Evolutionary conservation across 2,797 vertebrate species (phyloP).

Genomic region (Geotrypetes seraphini): DNA sequence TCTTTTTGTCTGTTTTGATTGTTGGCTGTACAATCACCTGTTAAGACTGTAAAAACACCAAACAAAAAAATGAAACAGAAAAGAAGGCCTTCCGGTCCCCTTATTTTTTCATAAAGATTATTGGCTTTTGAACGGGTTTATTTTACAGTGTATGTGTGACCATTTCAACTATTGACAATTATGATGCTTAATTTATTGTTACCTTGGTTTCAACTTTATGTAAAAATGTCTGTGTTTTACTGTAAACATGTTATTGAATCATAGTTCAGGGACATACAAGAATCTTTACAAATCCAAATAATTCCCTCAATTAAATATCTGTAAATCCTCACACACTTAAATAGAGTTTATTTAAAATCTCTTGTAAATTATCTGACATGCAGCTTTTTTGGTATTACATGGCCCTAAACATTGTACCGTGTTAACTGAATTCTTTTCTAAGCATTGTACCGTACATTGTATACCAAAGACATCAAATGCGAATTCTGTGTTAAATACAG

Average conservation of each 20-base stretch:
- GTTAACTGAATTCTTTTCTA: conserved; percentile 34
- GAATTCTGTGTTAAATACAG: conserved; percentile 25
- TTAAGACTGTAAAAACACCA: conserved; percentile 75
- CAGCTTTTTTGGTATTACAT: conserved; percentile 48
- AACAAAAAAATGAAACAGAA: conserved; percentile 1
- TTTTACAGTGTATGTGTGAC: conserved; percentile 93
- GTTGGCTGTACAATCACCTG: conserved; percentile 72
- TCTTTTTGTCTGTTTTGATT: conserved; percentile 62
- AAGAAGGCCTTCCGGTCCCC: conserved; percentile 39
- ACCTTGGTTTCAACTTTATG: conserved; percentile 77
- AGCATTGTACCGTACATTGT: conserved; percentile 53
- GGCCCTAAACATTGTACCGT: conserved; percentile 46
- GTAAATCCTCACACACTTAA: conserved; percentile 59
- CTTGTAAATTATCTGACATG: conserved; percentile 63
- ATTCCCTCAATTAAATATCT: conserved; percentile 62
- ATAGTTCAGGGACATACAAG: conserved; percentile 62
- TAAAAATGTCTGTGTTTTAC: conserved; percentile 91
- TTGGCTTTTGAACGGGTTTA: conserved; percentile 78
- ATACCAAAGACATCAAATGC: conserved; percentile 76
- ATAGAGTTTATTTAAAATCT: conserved; percentile 67
- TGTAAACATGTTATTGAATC: conserved; percentile 66
- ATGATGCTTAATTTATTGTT: conserved; percentile 96
- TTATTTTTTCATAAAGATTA: conserved; percentile 64
- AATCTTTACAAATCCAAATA: conserved; percentile 51
- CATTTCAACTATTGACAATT: conserved; percentile 86